These are phyloP conservation scores for Ostrea denselamellosa DNA, from an alignment of 1,140 invertebrate species.

Conservation along the genomic window DNA sequence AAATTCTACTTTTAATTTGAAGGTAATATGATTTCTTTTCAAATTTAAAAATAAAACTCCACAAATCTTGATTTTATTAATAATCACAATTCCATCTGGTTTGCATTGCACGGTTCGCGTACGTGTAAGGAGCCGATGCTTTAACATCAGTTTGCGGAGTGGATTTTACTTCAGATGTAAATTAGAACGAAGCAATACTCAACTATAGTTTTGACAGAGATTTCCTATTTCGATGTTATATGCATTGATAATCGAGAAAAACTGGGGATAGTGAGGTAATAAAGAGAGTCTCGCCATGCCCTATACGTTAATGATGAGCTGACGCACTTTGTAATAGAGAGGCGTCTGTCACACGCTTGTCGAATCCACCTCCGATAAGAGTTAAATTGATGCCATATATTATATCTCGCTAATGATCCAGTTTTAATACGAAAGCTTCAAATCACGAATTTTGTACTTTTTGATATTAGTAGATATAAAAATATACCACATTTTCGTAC, in stretches of 20 bases:
- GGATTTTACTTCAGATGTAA: conserved; percentile 16
- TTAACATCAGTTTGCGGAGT: conserved; percentile 5
- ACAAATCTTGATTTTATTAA: neutral
- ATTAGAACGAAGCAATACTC: conserved; percentile 20
- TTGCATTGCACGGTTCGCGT: neutral
- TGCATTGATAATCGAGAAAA: conserved; percentile 31
- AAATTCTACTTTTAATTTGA: neutral
- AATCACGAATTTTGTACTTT: neutral
- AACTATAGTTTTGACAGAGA: neutral
- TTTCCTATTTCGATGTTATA: conserved; percentile 14
- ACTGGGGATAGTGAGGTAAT: conserved; percentile 11
- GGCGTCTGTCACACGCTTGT: conserved; percentile 2
- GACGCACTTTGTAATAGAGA: neutral
- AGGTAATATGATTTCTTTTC: too few relatives aligned
- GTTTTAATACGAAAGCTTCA: neutral
- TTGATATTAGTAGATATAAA: neutral
- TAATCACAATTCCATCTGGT: neutral
- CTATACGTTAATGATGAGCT: conserved; percentile 8
- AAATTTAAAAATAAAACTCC: neutral
- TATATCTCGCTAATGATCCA: conserved; percentile 8
- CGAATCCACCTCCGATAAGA: neutral
- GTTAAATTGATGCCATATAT: neutral
- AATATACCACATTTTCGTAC: neutral
- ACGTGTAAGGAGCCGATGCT: neutral
- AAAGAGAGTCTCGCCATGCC: neutral